Conservation (phyloP, 2,888 invertebrate species). For the Dynastes grantii region DNA sequence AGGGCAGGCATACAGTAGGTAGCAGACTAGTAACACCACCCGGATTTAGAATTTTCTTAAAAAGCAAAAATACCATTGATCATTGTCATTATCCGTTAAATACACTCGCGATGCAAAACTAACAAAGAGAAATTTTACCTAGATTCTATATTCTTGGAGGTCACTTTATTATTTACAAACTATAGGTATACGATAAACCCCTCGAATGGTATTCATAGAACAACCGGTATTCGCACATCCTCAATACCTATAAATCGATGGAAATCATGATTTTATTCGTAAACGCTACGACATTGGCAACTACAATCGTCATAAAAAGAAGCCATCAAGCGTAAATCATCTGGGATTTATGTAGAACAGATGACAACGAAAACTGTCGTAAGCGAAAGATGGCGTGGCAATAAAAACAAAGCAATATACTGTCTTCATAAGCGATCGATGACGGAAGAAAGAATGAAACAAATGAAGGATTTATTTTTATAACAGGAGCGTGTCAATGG, state of each 20-base stretch:
- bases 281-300: slow-evolving; percentile 23
- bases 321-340: slow-evolving; percentile 37
- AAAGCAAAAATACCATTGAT: too few species aligned
- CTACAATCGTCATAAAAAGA: slow-evolving; percentile 33
- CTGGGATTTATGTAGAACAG: slow-evolving; percentile 30
- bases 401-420: slow-evolving; percentile 38
- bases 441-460: background rate
- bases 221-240: background rate
- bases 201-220: background rate
- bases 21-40: too few species aligned
- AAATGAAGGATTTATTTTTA: background rate
- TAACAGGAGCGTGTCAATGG: too few species aligned
- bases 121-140: too few species aligned
- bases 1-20: too few species aligned
- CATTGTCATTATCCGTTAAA: too few species aligned
- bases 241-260: slow-evolving; percentile 29
- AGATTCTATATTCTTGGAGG: too few species aligned
- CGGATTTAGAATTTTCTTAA: too few species aligned
- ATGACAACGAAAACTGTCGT: slow-evolving; percentile 20
- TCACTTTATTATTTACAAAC: too few species aligned
- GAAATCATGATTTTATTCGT: slow-evolving; percentile 30
- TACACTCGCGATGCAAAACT: too few species aligned
- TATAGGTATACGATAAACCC: too few species aligned
- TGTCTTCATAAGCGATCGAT: slow-evolving; percentile 22
- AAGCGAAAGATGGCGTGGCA: slow-evolving; percentile 12